These are phyloP conservation scores for Troides aeacus DNA, from an alignment of 2,888 invertebrate genomes.

Conservation along the genomic window DNA sequence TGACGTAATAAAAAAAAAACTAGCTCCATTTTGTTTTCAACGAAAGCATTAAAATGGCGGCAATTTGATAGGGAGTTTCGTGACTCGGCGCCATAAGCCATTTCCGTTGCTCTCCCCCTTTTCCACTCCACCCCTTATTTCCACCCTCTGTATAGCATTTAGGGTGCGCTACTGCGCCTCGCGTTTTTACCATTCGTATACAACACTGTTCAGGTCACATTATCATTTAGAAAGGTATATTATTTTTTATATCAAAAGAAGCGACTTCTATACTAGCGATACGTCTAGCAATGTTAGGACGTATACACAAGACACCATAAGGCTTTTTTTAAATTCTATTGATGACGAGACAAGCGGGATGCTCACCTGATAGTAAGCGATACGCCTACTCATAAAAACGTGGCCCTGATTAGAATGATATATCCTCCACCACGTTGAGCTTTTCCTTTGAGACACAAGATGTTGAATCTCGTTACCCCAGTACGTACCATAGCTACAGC, in stretches of 20 bases:
- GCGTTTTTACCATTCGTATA: slow-evolving; percentile 35
- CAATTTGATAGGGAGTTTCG: slow-evolving; percentile 63
- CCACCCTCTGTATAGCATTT: slow-evolving; percentile 49
- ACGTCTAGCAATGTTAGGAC: no score
- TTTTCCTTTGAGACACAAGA: no score
- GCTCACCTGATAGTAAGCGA: no score
- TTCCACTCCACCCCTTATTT: slow-evolving; percentile 42
- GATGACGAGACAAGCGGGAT: no score
- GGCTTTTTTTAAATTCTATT: no score
- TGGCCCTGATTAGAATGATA: no score
- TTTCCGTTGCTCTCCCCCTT: slow-evolving; percentile 52
- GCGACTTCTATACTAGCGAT: background rate
- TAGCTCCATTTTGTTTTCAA: slow-evolving; percentile 13
- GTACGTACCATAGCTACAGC: no score
- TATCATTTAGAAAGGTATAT: background rate
- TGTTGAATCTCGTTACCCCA: no score
- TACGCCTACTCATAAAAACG: no score
- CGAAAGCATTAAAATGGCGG: slow-evolving; percentile 44
- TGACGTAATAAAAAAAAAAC: slow-evolving; percentile 29
- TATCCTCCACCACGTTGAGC: no score
- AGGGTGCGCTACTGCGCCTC: slow-evolving; percentile 48
- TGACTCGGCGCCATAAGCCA: slow-evolving; percentile 70
- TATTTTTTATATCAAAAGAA: background rate
- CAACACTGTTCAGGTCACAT: background rate
- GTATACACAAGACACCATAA: no score